Evolutionary conservation across 2,888 invertebrate species (phyloP).

Genomic region (Eilema caniola): DNA sequence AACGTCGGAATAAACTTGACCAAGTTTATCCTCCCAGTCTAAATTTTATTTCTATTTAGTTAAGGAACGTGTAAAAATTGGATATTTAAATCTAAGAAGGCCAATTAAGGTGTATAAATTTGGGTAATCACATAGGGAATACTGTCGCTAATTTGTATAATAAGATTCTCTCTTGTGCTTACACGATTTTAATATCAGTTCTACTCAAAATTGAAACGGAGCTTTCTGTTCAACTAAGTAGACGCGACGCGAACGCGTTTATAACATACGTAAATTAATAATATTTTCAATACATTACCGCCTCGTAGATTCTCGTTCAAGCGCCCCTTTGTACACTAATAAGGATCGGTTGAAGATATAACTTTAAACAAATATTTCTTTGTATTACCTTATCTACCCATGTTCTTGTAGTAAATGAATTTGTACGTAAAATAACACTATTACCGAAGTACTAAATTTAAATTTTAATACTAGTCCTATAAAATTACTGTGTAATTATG

Average conservation of each 20-base stretch:
- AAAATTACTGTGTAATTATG: background rate
- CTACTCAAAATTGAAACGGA: background rate
- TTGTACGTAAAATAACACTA: background rate
- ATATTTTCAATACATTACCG: constrained; percentile 7
- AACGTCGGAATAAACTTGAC: no score
- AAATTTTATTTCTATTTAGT: background rate
- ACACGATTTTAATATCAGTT: constrained; percentile 3
- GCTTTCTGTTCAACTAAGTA: constrained; percentile 1
- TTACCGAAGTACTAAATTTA: no score
- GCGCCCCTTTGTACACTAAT: background rate
- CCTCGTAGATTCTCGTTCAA: background rate
- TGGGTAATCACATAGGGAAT: constrained; percentile 12
- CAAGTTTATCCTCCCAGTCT: no score
- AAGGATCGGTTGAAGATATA: background rate
- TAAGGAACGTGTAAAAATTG: background rate
- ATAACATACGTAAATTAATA: constrained; percentile 3
- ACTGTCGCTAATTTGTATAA: constrained; percentile 12
- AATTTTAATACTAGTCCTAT: no score
- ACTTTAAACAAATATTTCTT: background rate
- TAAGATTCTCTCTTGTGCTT: constrained; percentile 3
- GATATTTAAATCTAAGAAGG: background rate
- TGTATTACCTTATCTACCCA: no score
- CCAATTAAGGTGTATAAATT: background rate
- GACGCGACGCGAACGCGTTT: background rate
- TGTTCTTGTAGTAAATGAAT: background rate